These are phyloP conservation scores for Volucella inflata DNA, from an alignment of 2,888 invertebrate species.

Conservation along the genomic window DNA sequence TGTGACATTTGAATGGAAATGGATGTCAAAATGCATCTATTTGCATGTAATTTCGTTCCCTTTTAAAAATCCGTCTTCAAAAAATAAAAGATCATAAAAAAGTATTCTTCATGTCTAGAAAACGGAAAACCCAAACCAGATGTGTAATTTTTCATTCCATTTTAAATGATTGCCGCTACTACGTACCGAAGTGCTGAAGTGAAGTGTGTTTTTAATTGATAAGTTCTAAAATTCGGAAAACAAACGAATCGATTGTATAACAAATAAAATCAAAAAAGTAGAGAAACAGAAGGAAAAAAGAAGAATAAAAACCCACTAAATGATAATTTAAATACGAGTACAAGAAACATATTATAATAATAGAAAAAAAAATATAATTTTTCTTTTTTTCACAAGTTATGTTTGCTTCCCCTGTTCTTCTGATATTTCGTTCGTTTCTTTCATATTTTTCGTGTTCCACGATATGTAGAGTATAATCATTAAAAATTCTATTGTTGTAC, in stretches of 20 bases:
- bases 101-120: conserved; percentile 32
- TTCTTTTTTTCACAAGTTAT: conserved; percentile 41
- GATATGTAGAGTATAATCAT: conserved; percentile 74
- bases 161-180: conserved; percentile 41
- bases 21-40: conserved; percentile 75
- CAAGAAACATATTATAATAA: conserved; percentile 63
- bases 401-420: conserved; percentile 54
- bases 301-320: conserved; percentile 36
- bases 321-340: conserved; percentile 48
- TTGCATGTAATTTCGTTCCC: conserved; percentile 69
- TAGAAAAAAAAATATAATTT: conserved; percentile 21
- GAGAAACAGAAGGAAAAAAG: conserved; percentile 22
- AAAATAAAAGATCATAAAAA: conserved; percentile 38
- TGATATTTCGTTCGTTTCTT: conserved; percentile 73
- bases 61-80: conserved; percentile 43
- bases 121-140: conserved; percentile 1
- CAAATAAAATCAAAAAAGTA: conserved; percentile 44
- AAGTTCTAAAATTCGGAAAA: conserved; percentile 31
- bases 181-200: conserved; percentile 46
- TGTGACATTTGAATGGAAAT: conserved; percentile 74
- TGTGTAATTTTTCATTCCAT: conserved; percentile 52
- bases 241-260: conserved; percentile 72
- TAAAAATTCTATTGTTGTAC: conserved; percentile 75
- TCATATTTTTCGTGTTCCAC: conserved; percentile 69
- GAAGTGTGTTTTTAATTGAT: conserved; percentile 21